phyloP scores from a whole-genome alignment of 2,113 vertebrate genomes.

The Tychaedon coryphoeus region DNA sequence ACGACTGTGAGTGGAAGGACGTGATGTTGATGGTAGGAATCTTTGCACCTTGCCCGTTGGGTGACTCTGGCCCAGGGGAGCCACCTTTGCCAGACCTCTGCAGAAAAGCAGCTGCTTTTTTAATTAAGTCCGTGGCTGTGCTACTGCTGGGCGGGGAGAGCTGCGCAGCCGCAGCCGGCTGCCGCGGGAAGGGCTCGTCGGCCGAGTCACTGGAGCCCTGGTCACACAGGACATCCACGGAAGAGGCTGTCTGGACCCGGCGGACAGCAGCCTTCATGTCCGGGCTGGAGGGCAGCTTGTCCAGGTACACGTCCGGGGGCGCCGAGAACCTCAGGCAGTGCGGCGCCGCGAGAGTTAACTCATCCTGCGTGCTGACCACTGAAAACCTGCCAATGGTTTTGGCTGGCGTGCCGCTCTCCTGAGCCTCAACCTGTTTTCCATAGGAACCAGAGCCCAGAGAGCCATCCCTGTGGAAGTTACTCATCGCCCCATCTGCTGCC shows the following conservation, averaged over 20 bases:
- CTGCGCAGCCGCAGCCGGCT: slow-evolving; percentile 65
- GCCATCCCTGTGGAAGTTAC: background rate
- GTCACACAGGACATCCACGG: slow-evolving; percentile 72
- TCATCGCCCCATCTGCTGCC: background rate
- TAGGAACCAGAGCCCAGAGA: background rate
- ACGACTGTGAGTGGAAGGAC: slow-evolving; percentile 83
- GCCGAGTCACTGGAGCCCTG: slow-evolving; percentile 91
- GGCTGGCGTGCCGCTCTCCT: slow-evolving; percentile 67
- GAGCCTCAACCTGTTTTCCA: slow-evolving; percentile 33
- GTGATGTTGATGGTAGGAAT: slow-evolving; percentile 82
- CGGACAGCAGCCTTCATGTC: slow-evolving; percentile 77
- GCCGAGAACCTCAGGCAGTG: slow-evolving; percentile 89
- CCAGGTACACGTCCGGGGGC: slow-evolving; percentile 90
- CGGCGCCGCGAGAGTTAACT: slow-evolving; percentile 79
- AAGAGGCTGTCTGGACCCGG: slow-evolving; percentile 78
- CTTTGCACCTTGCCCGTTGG: slow-evolving; percentile 75
- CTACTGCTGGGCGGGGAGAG: slow-evolving; percentile 71
- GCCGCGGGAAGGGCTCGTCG: slow-evolving; percentile 80
- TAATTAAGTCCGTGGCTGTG: slow-evolving; percentile 84
- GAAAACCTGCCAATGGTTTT: slow-evolving; percentile 93
- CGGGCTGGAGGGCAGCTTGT: slow-evolving; percentile 79
- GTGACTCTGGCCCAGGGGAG: slow-evolving; percentile 81
- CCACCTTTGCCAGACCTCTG: slow-evolving; percentile 83
- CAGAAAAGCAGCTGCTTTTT: slow-evolving; percentile 89
- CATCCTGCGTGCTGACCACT: slow-evolving; percentile 87